Base-by-base conservation (phyloP, 1,140 invertebrate species). In the Elymnias hypermnestra region DNA sequence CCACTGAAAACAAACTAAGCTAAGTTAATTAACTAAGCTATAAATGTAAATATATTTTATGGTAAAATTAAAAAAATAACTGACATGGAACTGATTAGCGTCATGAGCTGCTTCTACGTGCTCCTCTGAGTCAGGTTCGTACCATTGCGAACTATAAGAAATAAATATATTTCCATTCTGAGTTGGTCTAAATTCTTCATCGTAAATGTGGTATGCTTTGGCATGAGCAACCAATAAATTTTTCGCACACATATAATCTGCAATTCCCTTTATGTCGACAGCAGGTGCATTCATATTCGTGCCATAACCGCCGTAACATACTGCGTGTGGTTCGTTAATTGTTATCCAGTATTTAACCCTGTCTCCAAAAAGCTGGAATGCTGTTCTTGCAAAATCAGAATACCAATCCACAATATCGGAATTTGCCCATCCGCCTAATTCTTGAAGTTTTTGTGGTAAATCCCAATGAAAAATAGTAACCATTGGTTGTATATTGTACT, bases 381-480 rank as follows among this genome's bases (percentile, higher is more conserved):
- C 37, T 49, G 2, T 42, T 42, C 86, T 70, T 0, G 91, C 89
- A 50, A 89, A 92, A 58, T 91, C 89, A 10, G 75, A 86, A 53
- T 89, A 92, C 59, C 88, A 85, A 2, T 90, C 88, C 8, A 88
- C 84, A 38, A 92, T 89, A 19, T 87, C 52, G 5, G 87, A 87
- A 61, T 91, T 92, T 1, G 87, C 77, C 90, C 90, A 91, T 0
- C 90, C 91, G 2, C 90, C 91, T 23, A 89, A 44, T 17, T 89
- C 87, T 61, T 91, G 88, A 1, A 92, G 53, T 19, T 69, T 63
- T 44, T 90, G 85, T 1, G 91, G 91, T 42, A 91, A 63, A 25
- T 92, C 91, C 90, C 90, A 92, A 53, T 92, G 90, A 55, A 90
- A 92, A 5, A 92, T 68, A 0, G 90, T 91, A 0, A 91, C 86